Percentiles rank a stretch among this genome's conserved stretches.
Evolutionary conservation across 2,113 vertebrate genomes (phyloP).

Genomic region (Ptilorrhoa leucosticta): DNA sequence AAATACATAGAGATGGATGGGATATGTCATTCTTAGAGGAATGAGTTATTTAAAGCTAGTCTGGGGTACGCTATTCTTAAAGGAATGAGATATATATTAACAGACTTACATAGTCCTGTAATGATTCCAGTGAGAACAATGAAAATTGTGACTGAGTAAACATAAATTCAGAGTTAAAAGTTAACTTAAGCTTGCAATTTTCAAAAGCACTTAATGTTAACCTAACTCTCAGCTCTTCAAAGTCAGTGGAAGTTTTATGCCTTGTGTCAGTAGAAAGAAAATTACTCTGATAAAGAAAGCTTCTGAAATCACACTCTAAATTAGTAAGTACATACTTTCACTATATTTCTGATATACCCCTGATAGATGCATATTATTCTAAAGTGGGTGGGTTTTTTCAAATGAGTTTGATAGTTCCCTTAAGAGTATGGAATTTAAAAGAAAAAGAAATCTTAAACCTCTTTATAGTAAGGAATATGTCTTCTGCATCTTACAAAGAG

Average conservation of each 20-base stretch:
- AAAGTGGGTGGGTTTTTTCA: not conserved
- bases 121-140: conserved; percentile 42
- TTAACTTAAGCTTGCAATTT: conserved; percentile 26
- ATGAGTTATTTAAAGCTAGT: conserved; percentile 55
- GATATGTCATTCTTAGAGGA: conserved; percentile 48
- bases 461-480: not conserved
- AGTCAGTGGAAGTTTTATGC: not conserved
- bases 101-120: conserved; percentile 37
- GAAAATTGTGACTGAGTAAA: conserved; percentile 27
- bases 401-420: not conserved
- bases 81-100: conserved; percentile 55
- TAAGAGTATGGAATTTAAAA: not conserved
- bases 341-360: not conserved
- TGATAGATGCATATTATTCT: not conserved
- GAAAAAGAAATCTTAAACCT: not conserved
- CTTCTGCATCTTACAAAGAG: not conserved
- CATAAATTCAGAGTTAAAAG: conserved; percentile 36
- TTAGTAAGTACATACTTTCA: not conserved
- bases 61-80: conserved; percentile 18
- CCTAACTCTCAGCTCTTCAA: not conserved
- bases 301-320: not conserved
- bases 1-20: conserved; percentile 53
- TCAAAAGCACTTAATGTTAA: not conserved
- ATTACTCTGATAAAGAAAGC: not conserved
- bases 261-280: not conserved